Evolutionary conservation across 2,888 invertebrate genomes (phyloP).

Genomic region (Cosmia pyralina): DNA sequence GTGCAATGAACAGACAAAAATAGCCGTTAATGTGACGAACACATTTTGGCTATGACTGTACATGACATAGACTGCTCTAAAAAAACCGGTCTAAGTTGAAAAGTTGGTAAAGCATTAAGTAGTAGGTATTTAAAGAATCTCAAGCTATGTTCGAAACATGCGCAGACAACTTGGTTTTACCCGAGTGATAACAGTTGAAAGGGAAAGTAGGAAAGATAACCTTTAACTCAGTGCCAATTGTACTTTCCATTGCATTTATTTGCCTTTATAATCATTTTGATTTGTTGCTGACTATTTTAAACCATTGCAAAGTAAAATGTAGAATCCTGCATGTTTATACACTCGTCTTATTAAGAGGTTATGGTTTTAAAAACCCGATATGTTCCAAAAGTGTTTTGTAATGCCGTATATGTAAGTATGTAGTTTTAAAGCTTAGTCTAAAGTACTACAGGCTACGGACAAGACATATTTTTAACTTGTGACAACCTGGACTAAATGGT

Average conservation of each 20-base stretch:
- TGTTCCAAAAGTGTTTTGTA: no score
- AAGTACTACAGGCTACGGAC: not conserved
- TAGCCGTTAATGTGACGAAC: no score
- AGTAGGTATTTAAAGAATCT: no score
- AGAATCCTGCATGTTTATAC: not conserved
- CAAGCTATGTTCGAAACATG: no score
- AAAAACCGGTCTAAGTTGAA: no score
- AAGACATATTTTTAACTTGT: not conserved
- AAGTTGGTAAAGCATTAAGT: no score
- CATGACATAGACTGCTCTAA: no score
- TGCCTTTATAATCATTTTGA: conserved; percentile 11
- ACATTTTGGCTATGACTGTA: no score
- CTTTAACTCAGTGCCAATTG: conserved; percentile 21
- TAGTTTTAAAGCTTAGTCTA: not conserved
- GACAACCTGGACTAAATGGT: not conserved
- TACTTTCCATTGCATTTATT: conserved; percentile 29
- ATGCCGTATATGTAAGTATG: no score
- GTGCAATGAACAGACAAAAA: no score
- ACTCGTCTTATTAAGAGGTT: not conserved
- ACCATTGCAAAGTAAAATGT: not conserved
- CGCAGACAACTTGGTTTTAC: conserved; percentile 3
- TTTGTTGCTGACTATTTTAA: not conserved
- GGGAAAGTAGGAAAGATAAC: conserved; percentile 23
- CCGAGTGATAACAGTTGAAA: conserved; percentile 8
- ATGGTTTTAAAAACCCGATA: not conserved